Percentiles rank a stretch among this genome's conserved stretches.
Evolutionary conservation across 1,140 invertebrate genomes (phyloP).

Genomic region (Medauroidea extradentata): DNA sequence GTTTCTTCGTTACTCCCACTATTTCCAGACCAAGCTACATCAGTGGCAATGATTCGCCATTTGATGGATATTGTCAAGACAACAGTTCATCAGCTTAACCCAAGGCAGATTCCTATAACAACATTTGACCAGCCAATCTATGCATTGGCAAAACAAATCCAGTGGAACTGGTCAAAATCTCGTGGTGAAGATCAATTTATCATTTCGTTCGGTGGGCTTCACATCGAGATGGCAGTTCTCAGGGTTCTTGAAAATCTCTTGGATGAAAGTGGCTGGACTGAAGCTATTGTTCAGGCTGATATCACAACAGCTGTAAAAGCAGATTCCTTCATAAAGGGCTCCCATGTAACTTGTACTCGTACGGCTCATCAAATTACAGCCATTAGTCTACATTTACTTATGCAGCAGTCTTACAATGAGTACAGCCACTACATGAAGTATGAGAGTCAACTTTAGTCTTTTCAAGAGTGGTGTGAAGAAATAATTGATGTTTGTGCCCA

Average conservation of each 20-base stretch:
- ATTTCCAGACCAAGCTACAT: not conserved
- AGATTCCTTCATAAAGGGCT: not conserved
- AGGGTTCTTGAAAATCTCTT: conserved; percentile 3
- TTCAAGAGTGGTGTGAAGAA: too few species aligned
- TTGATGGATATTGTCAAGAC: not conserved
- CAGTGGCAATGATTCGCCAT: not conserved
- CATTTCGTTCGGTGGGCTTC: not conserved
- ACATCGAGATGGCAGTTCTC: conserved; percentile 1
- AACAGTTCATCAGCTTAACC: conserved; percentile 15
- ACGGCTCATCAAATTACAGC: too few species aligned
- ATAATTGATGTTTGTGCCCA: too few species aligned
- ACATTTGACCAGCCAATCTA: conserved; percentile 25
- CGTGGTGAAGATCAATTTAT: conserved; percentile 1
- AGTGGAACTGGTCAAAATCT: conserved; percentile 18
- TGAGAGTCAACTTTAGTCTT: too few species aligned
- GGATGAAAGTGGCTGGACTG: not conserved
- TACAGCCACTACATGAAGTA: too few species aligned
- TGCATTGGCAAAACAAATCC: conserved; percentile 24
- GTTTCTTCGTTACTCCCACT: not conserved
- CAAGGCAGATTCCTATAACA: conserved; percentile 23
- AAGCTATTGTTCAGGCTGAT: not conserved
- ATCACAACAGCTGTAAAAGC: not conserved
- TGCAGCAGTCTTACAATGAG: too few species aligned
- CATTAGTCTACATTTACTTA: too few species aligned
- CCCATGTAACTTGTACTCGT: too few species aligned